Evolutionary conservation across 2,888 invertebrate species (phyloP), one percentile per base, ranked within the genome.

Genomic region (Euphydryas editha): DNA sequence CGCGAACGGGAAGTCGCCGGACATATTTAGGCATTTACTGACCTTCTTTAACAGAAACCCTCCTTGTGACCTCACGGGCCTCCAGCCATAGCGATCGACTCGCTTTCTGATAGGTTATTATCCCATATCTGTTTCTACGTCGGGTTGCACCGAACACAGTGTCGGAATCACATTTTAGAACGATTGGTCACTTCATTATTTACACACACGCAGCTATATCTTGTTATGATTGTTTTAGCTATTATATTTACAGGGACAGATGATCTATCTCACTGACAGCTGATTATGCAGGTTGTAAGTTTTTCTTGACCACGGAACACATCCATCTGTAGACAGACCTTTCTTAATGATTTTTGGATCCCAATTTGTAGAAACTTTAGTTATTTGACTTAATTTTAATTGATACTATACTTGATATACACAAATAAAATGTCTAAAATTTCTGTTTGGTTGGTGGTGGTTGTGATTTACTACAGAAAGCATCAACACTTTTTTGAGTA

Each of bases 221-320:
- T 85, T 88, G 87, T 89, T 90, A 83, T 89, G 90, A 86, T 90
- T 84, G 87, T 88, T 87, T 92, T 85, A 88, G 86, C 86, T 90
- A 90, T 91, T 87, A 89, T 92, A 92, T 92, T 92, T 92, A 92
- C 93, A 90, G 87, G 85, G 90, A 92, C 93, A 93, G 92, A 92
- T 93, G 93, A 93, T 93, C 89, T 90, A 85, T 88, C 87, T 93
- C 90, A 90, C 87, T 93, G 93, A 93, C 93, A 93, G 92, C 93
- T 93, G 93, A 93, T 93, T 93, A 93, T 92, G 93, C 90, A 91
- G 92, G 93, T 89, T 90, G 91, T 87, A 88, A 88, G 92, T 90
- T 92, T 92, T 92, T 89, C 90, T 88, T 81, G 82, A 85, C 83
- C 86, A 88, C 88, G 86, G 83, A 86, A 83, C 88, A 88, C 89